Evolutionary conservation across 2,113 vertebrate species (phyloP).

Genomic region (Xyrauchen texanus): DNA sequence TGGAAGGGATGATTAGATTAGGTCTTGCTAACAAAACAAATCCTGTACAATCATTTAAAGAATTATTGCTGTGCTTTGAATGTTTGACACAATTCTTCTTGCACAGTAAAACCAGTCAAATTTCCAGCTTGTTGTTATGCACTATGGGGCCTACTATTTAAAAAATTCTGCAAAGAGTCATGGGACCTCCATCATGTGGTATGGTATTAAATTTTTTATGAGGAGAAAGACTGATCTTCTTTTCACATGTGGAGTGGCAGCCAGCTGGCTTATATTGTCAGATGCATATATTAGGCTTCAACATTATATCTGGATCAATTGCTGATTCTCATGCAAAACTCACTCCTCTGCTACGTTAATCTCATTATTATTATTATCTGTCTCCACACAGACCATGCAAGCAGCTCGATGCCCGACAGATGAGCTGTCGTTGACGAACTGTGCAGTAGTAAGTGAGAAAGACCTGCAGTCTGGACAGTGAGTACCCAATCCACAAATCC

Average conservation of each 20-base stretch:
- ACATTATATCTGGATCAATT: too few relatives aligned
- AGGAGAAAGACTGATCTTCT: slow-evolving; percentile 6
- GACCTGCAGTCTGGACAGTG: slow-evolving; percentile 94
- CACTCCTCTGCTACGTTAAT: not conserved
- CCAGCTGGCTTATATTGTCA: not conserved
- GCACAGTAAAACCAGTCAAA: slow-evolving; percentile 3
- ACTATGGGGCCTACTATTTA: not conserved
- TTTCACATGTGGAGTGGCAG: not conserved
- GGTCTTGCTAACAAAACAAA: not conserved
- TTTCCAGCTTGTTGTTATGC: slow-evolving; percentile 14
- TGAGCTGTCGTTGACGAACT: slow-evolving; percentile 94
- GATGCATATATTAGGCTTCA: too few relatives aligned
- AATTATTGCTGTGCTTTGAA: not conserved
- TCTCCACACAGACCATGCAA: slow-evolving; percentile 82
- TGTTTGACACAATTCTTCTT: not conserved
- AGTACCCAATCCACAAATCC: slow-evolving; percentile 62
- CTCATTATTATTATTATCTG: not conserved
- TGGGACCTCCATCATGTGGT: not conserved
- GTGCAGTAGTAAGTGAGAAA: slow-evolving; percentile 94
- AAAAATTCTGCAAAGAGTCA: not conserved
- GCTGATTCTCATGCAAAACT: not conserved
- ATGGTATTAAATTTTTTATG: not conserved
- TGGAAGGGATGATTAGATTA: not conserved
- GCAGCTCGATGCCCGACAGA: slow-evolving; percentile 95
- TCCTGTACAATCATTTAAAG: not conserved